Conservation (phyloP, 2,888 invertebrate genomes). For the Electrophaes corylata region DNA sequence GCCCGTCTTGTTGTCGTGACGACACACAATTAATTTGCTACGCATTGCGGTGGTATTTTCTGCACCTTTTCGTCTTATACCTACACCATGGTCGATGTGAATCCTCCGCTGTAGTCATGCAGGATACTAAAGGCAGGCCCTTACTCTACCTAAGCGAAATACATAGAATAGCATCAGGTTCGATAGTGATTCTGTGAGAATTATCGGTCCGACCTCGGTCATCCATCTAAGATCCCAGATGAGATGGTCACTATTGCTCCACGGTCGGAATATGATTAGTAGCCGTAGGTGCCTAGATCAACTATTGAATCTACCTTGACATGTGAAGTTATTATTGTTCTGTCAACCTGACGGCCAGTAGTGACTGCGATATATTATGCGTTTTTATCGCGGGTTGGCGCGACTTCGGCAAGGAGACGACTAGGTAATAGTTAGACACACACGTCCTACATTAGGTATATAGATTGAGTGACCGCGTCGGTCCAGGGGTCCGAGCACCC, state of each 20-base stretch:
- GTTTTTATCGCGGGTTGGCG: slow-evolving; percentile 41
- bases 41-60: slow-evolving; percentile 46
- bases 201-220: too few species aligned
- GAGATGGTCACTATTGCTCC: too few species aligned
- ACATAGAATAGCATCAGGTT: neutral
- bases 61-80: slow-evolving; percentile 39
- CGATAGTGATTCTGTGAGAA: neutral
- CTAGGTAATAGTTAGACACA: too few species aligned
- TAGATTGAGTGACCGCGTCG: neutral
- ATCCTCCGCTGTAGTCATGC: neutral
- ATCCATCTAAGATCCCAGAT: too few species aligned
- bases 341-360: slow-evolving; percentile 36
- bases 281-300: neutral
- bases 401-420: slow-evolving; percentile 31
- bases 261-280: too few species aligned
- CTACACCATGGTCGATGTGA: neutral
- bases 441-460: slow-evolving; percentile 11
- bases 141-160: neutral
- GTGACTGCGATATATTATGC: slow-evolving; percentile 34
- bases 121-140: neutral
- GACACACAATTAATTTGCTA: slow-evolving; percentile 47
- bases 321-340: slow-evolving; percentile 62
- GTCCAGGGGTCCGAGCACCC: neutral
- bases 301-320: slow-evolving; percentile 43
- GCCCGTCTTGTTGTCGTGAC: slow-evolving; percentile 44